These are phyloP conservation scores for Mythimna lalbum DNA, from an alignment of 2,888 invertebrate species.

Conservation along the genomic window DNA sequence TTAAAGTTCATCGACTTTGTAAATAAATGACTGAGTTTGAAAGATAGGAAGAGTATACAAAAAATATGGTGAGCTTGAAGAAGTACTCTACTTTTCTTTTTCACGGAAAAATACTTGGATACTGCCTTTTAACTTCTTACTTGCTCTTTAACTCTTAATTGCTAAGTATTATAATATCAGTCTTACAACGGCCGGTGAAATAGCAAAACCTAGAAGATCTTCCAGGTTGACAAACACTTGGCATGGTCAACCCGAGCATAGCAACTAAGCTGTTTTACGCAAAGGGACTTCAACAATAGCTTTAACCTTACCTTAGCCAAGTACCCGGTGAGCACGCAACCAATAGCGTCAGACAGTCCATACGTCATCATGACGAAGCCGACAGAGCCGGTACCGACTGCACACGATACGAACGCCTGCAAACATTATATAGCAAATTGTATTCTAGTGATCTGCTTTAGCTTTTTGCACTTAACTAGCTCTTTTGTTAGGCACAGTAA, in stretches of 20 bases:
- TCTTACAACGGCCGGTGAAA: too few relatives aligned
- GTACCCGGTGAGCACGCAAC: conserved; percentile 88
- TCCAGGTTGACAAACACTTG: too few relatives aligned
- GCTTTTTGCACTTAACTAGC: background rate
- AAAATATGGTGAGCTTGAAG: too few relatives aligned
- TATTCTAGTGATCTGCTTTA: background rate
- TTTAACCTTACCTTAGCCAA: conserved; percentile 77
- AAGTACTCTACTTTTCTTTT: background rate
- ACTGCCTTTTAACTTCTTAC: too few relatives aligned
- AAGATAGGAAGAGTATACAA: too few relatives aligned
- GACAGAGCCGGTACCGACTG: conserved; percentile 91
- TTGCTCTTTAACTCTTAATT: too few relatives aligned
- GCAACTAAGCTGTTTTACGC: too few relatives aligned
- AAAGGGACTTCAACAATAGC: background rate
- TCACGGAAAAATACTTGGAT: background rate
- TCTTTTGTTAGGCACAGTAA: background rate
- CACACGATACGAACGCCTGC: conserved; percentile 91
- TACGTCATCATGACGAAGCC: conserved; percentile 93
- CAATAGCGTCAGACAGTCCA: conserved; percentile 91
- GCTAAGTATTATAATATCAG: too few relatives aligned
- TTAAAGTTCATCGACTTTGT: too few relatives aligned
- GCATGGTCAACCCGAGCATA: too few relatives aligned
- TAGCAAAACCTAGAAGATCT: too few relatives aligned
- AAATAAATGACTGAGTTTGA: too few relatives aligned
- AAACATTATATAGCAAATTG: conserved; percentile 55